These are phyloP conservation scores for Cheilosia impressa DNA, from an alignment of 2,888 invertebrate species.

Conservation along the genomic window DNA sequence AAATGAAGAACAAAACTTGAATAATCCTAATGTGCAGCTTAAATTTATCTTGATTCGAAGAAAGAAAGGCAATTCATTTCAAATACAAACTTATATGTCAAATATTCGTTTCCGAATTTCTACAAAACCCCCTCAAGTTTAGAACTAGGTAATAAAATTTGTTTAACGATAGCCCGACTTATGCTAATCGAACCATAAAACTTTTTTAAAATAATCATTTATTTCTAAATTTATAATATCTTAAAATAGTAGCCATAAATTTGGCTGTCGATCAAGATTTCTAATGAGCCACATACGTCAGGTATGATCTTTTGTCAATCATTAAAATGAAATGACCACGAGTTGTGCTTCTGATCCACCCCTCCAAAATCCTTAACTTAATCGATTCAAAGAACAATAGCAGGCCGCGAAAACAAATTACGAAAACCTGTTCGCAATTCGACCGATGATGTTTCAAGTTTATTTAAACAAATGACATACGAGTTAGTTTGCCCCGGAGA, in stretches of 20 bases:
- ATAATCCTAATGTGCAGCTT: too few relatives aligned
- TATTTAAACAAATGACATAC: constrained; percentile 5
- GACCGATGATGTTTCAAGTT: not conserved
- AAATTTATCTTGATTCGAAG: too few relatives aligned
- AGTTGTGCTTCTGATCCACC: constrained; percentile 4
- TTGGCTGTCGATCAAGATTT: not conserved
- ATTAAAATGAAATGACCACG: too few relatives aligned
- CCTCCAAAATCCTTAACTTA: constrained; percentile 8
- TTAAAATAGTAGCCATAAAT: constrained; percentile 18
- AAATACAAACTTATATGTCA: too few relatives aligned
- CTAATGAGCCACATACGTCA: constrained; percentile 8
- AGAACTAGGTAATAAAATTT: too few relatives aligned
- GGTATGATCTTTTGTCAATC: constrained; percentile 17
- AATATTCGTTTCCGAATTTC: constrained; percentile 1
- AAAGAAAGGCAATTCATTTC: too few relatives aligned
- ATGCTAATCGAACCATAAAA: not conserved
- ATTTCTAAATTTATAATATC: constrained; percentile 12
- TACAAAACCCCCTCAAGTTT: not conserved
- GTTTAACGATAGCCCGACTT: not conserved
- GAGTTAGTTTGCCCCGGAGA: constrained; percentile 4
- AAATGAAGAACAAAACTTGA: too few relatives aligned
- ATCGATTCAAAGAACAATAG: constrained; percentile 17
- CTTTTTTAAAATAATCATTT: constrained; percentile 13
- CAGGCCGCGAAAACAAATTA: not conserved
- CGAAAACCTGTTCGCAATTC: constrained; percentile 3